Conservation (phyloP, 2,888 invertebrate species). For the Hirtodrosophila confusa region DNA sequence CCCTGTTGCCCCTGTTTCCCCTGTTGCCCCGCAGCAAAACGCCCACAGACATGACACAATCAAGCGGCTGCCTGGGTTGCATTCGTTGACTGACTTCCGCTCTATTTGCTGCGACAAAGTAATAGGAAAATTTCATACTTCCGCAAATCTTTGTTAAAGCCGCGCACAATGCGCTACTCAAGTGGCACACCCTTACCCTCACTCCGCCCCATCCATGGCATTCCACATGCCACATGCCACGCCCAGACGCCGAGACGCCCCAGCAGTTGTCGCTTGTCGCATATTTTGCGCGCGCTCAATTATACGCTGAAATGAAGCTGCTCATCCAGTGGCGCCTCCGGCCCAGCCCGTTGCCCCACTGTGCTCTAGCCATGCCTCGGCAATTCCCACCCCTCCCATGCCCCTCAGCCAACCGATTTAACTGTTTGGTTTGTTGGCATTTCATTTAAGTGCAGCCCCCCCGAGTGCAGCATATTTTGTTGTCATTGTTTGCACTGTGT, state of each 20-base stretch:
- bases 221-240: slow-evolving; percentile 34
- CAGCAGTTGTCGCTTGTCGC: slow-evolving; percentile 65
- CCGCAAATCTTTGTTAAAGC: slow-evolving; percentile 70
- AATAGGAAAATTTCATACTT: slow-evolving; percentile 78
- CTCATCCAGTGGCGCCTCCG: slow-evolving; percentile 58
- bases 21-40: background rate
- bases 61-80: slow-evolving; percentile 55
- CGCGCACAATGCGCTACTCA: slow-evolving; percentile 47
- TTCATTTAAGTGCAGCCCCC: slow-evolving; percentile 65
- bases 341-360: slow-evolving; percentile 26
- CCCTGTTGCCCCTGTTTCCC: background rate
- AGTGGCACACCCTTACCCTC: slow-evolving; percentile 5
- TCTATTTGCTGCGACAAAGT: slow-evolving; percentile 76
- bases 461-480: slow-evolving; percentile 66
- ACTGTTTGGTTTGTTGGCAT: slow-evolving; percentile 73
- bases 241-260: slow-evolving; percentile 57
- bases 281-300: slow-evolving; percentile 75
- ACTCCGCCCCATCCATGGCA: background rate
- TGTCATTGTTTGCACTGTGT: slow-evolving; percentile 64
- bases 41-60: slow-evolving; percentile 55
- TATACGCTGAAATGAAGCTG: slow-evolving; percentile 78
- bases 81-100: slow-evolving; percentile 76
- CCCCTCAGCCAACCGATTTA: slow-evolving; percentile 43
- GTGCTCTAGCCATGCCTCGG: slow-evolving; percentile 18
- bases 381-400: background rate